Conservation (phyloP, 2,797 vertebrate species). For the Amblyopsis hoosieri region DNA sequence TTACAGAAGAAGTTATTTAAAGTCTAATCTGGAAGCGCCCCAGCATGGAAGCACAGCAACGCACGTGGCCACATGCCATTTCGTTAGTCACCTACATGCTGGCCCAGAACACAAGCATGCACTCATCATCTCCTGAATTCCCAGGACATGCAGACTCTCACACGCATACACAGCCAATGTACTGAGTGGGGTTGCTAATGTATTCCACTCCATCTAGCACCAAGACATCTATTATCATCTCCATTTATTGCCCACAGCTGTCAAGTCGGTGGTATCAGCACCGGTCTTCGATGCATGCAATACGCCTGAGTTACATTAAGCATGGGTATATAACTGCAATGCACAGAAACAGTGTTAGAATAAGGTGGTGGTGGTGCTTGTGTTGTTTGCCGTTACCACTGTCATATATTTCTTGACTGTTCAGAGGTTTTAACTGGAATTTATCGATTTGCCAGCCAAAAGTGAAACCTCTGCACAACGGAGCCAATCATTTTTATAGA, state of each 20-base stretch:
- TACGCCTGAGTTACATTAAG: constrained; percentile 67
- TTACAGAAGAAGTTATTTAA: constrained; percentile 75
- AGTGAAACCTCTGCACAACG: constrained; percentile 4
- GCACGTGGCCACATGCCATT: constrained; percentile 60
- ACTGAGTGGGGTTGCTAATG: constrained; percentile 58
- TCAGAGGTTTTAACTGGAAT: constrained; percentile 5
- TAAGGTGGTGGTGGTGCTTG: constrained; percentile 42
- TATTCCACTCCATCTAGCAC: constrained; percentile 65
- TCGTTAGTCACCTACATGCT: constrained; percentile 49
- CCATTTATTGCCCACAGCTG: constrained; percentile 79
- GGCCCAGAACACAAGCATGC: constrained; percentile 21
- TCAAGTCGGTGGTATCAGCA: constrained; percentile 71
- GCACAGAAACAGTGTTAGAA: constrained; percentile 58
- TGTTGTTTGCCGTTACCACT: constrained; percentile 30
- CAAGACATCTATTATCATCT: constrained; percentile 70
- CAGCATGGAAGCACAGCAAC: constrained; percentile 57
- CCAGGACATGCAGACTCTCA: constrained; percentile 13
- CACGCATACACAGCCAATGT: constrained; percentile 9
- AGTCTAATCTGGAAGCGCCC: constrained; percentile 50
- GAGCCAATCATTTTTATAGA: neutral
- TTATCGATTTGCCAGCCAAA: neutral
- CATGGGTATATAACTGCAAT: constrained; percentile 53
- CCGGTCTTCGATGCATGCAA: constrained; percentile 72
- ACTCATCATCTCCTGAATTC: constrained; percentile 22
- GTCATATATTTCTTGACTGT: constrained; percentile 41